Percentiles rank a stretch among this genome's conserved stretches.
Evolutionary conservation across 30 jellyfish, hydroid and myxozoan species (phyloP).

Genomic region (Turritopsis dohrnii): DNA sequence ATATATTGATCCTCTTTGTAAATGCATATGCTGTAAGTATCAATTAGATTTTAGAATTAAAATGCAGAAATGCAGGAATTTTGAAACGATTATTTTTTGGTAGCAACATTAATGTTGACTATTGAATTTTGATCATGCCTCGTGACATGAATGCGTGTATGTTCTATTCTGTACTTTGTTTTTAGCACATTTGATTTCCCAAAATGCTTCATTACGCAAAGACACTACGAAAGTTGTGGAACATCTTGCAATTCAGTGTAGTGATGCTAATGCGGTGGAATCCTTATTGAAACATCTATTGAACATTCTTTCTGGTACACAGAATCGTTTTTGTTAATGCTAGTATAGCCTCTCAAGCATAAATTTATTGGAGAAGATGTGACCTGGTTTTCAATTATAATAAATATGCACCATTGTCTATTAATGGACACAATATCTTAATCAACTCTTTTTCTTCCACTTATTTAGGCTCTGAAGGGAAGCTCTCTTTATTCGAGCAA

Average conservation of each 20-base stretch:
- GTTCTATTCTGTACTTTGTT: background rate
- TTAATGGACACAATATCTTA: background rate
- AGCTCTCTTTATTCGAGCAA: constrained; percentile 69
- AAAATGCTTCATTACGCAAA: constrained; percentile 34
- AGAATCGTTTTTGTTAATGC: too few species aligned
- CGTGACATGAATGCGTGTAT: background rate
- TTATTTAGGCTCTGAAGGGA: constrained; percentile 79
- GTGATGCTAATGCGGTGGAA: constrained; percentile 73
- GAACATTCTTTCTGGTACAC: constrained; percentile 58
- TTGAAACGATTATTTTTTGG: too few species aligned
- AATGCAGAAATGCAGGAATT: too few species aligned
- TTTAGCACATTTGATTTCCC: constrained; percentile 64
- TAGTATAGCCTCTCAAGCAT: too few species aligned
- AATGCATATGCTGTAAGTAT: constrained; percentile 53
- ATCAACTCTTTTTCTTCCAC: background rate
- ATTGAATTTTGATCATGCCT: background rate
- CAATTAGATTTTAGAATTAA: too few species aligned
- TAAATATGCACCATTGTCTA: too few species aligned
- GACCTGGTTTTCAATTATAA: background rate
- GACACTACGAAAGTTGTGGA: constrained; percentile 42
- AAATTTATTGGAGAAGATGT: too few species aligned
- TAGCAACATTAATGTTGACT: too few species aligned
- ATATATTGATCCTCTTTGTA: constrained; percentile 61
- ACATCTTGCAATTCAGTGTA: constrained; percentile 65
- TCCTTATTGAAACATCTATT: constrained; percentile 34